Evolutionary conservation across 1,140 invertebrate species (phyloP).

Genomic region (Drosophila cardini): DNA sequence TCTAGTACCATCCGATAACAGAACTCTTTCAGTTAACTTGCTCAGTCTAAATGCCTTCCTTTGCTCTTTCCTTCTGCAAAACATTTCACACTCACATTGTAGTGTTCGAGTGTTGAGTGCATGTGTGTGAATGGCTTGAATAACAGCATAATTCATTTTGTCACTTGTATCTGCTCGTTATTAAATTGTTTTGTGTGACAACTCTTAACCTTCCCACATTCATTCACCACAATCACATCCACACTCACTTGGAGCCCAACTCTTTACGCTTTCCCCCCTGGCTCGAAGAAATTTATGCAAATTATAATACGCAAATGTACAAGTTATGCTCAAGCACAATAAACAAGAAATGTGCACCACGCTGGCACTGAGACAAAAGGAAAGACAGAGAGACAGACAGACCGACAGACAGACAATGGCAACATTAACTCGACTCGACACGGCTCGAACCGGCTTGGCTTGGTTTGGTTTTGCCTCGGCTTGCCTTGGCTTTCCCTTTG

Average conservation of each 20-base stretch:
- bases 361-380: conserved; percentile 56
- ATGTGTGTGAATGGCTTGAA: conserved; percentile 45
- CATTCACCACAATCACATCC: conserved; percentile 7
- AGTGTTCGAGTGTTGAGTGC: not conserved
- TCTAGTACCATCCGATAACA: not conserved
- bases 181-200: conserved; percentile 75
- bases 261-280: conserved; percentile 3
- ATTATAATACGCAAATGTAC: conserved; percentile 81
- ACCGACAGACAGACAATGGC: conserved; percentile 17
- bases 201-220: conserved; percentile 52
- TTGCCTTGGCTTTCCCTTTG: conserved; percentile 1
- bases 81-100: conserved; percentile 2
- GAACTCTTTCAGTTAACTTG: not conserved
- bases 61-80: conserved; percentile 1
- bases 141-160: conserved; percentile 82
- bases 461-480: not conserved
- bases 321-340: conserved; percentile 72
- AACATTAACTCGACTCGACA: conserved; percentile 58
- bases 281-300: conserved; percentile 72
- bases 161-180: conserved; percentile 79
- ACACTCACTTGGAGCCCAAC: not conserved
- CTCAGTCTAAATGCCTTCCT: conserved; percentile 10
- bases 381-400: not conserved
- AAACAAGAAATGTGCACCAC: conserved; percentile 71
- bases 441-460: conserved; percentile 6